Conservation (phyloP, 1,140 invertebrate genomes). For the Apocrypta bakeri region DNA sequence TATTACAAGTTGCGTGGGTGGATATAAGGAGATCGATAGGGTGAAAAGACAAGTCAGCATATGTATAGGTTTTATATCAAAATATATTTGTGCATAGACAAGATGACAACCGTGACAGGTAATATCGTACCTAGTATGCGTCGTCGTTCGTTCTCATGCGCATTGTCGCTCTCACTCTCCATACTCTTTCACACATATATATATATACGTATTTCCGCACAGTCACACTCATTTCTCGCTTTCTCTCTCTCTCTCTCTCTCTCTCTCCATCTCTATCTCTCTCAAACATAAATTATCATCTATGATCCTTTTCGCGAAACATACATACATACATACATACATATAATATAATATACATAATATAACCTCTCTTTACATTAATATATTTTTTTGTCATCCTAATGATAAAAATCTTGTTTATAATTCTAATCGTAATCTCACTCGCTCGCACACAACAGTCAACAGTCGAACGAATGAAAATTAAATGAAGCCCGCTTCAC, state of each 20-base stretch:
- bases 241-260: not conserved
- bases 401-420: slow-evolving; percentile 34
- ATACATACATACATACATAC: slow-evolving; percentile 16
- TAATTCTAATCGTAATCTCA: slow-evolving; percentile 44
- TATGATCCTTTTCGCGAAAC: slow-evolving; percentile 28
- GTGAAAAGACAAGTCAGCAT: slow-evolving; percentile 49
- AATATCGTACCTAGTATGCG: slow-evolving; percentile 70
- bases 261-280: not conserved
- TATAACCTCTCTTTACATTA: slow-evolving; percentile 19
- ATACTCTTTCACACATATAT: not conserved
- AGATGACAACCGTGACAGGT: slow-evolving; percentile 73
- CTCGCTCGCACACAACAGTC: slow-evolving; percentile 57
- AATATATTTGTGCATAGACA: slow-evolving; percentile 76
- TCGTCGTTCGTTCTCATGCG: slow-evolving; percentile 54
- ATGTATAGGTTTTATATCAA: slow-evolving; percentile 72
- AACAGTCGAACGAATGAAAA: slow-evolving; percentile 62
- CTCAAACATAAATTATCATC: not conserved
- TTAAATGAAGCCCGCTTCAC: slow-evolving; percentile 68
- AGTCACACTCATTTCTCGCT: slow-evolving; percentile 19
- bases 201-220: slow-evolving; percentile 38
- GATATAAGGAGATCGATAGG: slow-evolving; percentile 3
- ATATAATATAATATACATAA: slow-evolving; percentile 38
- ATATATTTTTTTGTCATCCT: slow-evolving; percentile 32
- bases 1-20: not conserved
- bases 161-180: slow-evolving; percentile 17